Conservation (phyloP, 2,113 vertebrate species). For the Epinephelus cyanopodus region DNA sequence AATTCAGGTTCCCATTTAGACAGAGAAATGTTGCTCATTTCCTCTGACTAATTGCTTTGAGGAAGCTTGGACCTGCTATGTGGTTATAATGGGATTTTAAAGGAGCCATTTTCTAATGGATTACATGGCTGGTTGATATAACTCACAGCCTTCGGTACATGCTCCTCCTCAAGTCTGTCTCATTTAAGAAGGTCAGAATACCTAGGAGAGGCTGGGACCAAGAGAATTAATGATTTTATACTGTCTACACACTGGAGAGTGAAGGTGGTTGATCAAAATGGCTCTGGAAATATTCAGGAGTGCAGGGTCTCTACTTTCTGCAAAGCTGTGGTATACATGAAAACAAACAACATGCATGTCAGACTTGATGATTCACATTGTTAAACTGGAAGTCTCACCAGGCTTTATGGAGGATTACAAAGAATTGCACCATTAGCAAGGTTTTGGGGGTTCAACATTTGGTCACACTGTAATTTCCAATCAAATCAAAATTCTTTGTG, state of each 20-base stretch:
- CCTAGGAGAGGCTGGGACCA: constrained; percentile 18
- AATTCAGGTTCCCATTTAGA: constrained; percentile 16
- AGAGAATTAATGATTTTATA: constrained; percentile 50
- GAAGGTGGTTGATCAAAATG: constrained; percentile 7
- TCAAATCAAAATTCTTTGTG: constrained; percentile 48
- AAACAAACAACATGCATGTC: constrained; percentile 1
- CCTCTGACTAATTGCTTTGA: constrained; percentile 52
- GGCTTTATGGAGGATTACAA: constrained; percentile 27
- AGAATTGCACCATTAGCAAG: constrained; percentile 6
- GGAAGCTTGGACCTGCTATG: constrained; percentile 38
- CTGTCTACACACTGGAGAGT: constrained; percentile 24
- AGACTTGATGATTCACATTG: constrained; percentile 6
- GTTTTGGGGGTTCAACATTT: constrained; percentile 10
- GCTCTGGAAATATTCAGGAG: not conserved
- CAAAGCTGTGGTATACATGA: constrained; percentile 7
- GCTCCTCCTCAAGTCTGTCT: constrained; percentile 38
- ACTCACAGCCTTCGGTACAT: constrained; percentile 31
- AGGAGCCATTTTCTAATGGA: constrained; percentile 49
- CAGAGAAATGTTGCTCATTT: constrained; percentile 33
- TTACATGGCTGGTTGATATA: constrained; percentile 49
- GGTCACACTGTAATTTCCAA: constrained; percentile 45
- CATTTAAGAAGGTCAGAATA: constrained; percentile 66
- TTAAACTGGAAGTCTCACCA: not conserved
- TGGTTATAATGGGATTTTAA: constrained; percentile 57
- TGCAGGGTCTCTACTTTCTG: not conserved